phyloP scores from a whole-genome alignment of 2,888 invertebrate genomes.

The Cancer borealis region DNA sequence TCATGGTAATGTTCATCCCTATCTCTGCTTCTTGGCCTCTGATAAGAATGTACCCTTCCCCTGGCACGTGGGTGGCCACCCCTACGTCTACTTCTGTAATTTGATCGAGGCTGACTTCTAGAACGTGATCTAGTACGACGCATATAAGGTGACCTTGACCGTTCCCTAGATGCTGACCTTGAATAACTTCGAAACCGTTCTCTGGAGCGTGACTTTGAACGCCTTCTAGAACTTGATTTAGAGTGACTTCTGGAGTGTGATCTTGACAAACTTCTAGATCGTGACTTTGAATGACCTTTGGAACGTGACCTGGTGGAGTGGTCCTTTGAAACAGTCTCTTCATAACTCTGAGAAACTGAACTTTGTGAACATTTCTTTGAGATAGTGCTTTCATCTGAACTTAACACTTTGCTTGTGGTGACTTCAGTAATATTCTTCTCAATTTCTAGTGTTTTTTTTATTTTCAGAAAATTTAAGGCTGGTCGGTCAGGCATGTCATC shows the following conservation, averaged over 20 bases:
- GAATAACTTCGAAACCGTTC: neutral
- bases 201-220: neutral
- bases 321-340: neutral
- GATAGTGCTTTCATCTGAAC: neutral
- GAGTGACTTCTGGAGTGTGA: neutral
- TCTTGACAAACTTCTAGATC: neutral
- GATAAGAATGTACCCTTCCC: neutral
- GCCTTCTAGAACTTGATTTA: neutral
- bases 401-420: conserved; percentile 1
- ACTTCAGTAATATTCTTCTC: conserved; percentile 15
- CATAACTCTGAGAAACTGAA: conserved; percentile 7
- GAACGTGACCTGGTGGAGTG: conserved; percentile 37
- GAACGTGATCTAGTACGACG: neutral
- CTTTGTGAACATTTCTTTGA: neutral
- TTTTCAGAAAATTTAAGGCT: neutral
- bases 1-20: neutral
- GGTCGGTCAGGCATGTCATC: conserved; percentile 53
- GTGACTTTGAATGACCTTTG: conserved; percentile 8
- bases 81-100: neutral
- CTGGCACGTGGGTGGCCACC: neutral
- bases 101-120: conserved; percentile 30
- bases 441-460: neutral
- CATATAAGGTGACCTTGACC: neutral
- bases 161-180: neutral
- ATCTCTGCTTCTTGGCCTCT: conserved; percentile 51